Conservation (phyloP, 2,113 vertebrate genomes). For the Mustela nigripes region DNA sequence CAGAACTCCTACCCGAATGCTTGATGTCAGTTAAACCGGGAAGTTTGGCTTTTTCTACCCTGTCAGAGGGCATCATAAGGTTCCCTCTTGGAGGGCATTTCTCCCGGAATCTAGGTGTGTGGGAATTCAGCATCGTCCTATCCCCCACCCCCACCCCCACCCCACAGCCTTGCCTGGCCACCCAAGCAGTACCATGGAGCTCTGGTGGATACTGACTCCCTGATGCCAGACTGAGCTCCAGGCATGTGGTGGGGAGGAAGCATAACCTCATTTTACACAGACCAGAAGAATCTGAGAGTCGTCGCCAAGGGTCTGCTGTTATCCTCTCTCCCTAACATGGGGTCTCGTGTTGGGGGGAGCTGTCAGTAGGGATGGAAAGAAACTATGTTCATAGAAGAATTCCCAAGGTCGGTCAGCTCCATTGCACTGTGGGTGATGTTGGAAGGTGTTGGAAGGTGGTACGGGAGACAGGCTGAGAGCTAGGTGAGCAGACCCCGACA, state of each 20-base stretch:
- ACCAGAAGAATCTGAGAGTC: not conserved
- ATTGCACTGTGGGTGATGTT: rapidly evolving
- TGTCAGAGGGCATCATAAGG: not conserved
- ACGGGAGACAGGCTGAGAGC: not conserved
- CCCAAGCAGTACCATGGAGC: not conserved
- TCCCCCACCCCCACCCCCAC: too few species aligned
- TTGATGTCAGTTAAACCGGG: not conserved
- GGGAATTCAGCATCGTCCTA: not conserved
- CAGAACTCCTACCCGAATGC: not conserved
- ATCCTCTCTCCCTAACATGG: not conserved
- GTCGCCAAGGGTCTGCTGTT: not conserved
- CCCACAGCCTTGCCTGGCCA: not conserved
- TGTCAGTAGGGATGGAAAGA: not conserved
- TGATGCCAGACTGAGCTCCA: not conserved
- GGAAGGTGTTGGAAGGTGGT: not conserved
- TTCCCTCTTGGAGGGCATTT: not conserved
- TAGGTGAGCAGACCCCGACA: not conserved
- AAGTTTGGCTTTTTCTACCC: not conserved
- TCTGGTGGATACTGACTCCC: not conserved
- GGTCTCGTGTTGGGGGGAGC: not conserved
- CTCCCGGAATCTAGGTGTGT: not conserved
- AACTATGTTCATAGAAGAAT: not conserved
- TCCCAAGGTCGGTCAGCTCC: not conserved
- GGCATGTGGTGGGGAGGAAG: not conserved
- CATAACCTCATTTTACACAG: not conserved